These are phyloP conservation scores for Agonopterix heracliana DNA, from an alignment of 2,888 invertebrate species.

Conservation along the genomic window DNA sequence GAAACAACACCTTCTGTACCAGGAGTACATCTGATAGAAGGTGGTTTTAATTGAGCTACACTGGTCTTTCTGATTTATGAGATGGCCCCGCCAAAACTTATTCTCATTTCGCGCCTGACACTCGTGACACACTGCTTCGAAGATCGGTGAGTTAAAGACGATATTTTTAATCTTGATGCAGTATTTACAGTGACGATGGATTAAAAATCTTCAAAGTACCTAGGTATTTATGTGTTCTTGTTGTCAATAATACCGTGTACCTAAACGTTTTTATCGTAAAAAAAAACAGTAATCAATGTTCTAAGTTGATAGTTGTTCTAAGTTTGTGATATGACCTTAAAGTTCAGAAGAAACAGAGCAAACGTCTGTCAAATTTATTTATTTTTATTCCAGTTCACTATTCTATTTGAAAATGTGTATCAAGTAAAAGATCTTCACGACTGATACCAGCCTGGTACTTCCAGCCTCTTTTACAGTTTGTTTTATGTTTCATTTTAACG, in stretches of 20 bases:
- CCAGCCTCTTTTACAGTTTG: slow-evolving; percentile 50
- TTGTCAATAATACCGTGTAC: too few relatives aligned
- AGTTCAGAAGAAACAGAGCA: too few relatives aligned
- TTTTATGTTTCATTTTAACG: slow-evolving; percentile 58
- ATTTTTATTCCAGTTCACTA: too few relatives aligned
- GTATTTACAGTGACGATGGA: too few relatives aligned
- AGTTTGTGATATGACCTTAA: too few relatives aligned
- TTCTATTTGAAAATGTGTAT: neutral
- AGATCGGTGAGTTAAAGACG: neutral
- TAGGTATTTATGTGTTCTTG: too few relatives aligned
- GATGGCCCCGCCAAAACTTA: slow-evolving; percentile 66
- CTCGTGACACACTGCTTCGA: slow-evolving; percentile 21
- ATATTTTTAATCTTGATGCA: too few relatives aligned
- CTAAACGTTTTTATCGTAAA: too few relatives aligned
- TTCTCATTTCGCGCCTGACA: slow-evolving; percentile 59
- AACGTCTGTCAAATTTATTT: too few relatives aligned
- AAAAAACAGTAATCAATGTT: too few relatives aligned
- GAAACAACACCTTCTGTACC: slow-evolving; percentile 38
- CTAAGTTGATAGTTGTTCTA: too few relatives aligned
- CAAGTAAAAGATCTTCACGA: slow-evolving; percentile 37
- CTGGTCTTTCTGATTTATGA: slow-evolving; percentile 72
- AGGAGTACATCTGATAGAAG: slow-evolving; percentile 65
- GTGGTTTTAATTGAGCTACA: slow-evolving; percentile 72
- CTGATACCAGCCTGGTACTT: slow-evolving; percentile 45
- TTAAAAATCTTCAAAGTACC: too few relatives aligned